Percentiles rank a stretch among this genome's conserved stretches.
phyloP scores from a whole-genome alignment of 92 coral and sea anemone species.

The Siderastrea siderea region DNA sequence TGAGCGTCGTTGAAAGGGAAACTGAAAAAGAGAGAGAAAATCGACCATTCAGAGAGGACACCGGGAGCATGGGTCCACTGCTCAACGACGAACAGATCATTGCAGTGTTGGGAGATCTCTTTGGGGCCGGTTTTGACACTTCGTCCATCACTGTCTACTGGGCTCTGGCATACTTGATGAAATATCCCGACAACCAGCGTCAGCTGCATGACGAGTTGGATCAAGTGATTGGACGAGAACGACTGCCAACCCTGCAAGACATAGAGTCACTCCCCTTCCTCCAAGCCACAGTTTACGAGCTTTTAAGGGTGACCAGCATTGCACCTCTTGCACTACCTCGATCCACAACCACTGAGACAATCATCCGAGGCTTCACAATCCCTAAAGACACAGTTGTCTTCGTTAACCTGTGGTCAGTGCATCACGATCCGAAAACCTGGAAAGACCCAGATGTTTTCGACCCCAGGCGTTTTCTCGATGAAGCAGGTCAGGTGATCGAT shows the following conservation, averaged over 20 bases:
- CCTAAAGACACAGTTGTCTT: constrained; percentile 73
- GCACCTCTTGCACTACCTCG: constrained; percentile 78
- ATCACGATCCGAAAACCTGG: constrained; percentile 48
- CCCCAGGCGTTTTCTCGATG: constrained; percentile 60
- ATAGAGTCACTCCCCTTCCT: constrained; percentile 66
- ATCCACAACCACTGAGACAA: constrained; percentile 70
- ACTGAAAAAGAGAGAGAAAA: constrained; percentile 25
- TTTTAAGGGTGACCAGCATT: constrained; percentile 74
- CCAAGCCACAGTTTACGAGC: constrained; percentile 76
- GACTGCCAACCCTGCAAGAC: constrained; percentile 70
- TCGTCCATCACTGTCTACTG: constrained; percentile 65
- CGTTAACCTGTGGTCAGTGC: constrained; percentile 60
- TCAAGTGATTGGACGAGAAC: constrained; percentile 63
- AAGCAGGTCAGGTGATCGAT: constrained; percentile 43
- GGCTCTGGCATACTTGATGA: constrained; percentile 76
- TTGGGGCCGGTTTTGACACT: constrained; percentile 84
- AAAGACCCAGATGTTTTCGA: constrained; percentile 65
- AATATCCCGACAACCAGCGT: constrained; percentile 68
- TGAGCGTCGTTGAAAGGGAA: constrained; percentile 43
- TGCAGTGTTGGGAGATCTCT: constrained; percentile 63
- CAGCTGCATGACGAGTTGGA: constrained; percentile 81
- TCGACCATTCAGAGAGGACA: constrained; percentile 2
- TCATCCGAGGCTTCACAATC: constrained; percentile 64
- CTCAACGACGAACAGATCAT: constrained; percentile 53
- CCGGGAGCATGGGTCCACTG: constrained; percentile 26